phyloP scores from a whole-genome alignment of 2,113 vertebrate genomes.

The Nothobranchius kuhntae region DNA sequence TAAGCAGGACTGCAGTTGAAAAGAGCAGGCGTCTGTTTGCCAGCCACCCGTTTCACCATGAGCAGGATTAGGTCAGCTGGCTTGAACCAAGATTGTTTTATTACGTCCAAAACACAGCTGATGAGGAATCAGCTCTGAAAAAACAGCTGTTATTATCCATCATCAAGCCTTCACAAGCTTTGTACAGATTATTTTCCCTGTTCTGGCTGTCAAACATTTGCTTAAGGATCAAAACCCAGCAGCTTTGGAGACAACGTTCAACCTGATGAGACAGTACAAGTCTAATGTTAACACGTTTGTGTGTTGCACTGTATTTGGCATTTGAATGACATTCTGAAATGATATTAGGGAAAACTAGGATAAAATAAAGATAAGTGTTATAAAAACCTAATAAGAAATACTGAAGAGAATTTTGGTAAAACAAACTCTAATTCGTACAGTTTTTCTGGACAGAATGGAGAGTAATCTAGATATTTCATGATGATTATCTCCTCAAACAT shows the following conservation, averaged over 20 bases:
- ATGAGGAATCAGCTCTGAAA: constrained; percentile 22
- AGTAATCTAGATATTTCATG: no score
- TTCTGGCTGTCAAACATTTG: constrained; percentile 12
- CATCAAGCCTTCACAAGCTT: constrained; percentile 38
- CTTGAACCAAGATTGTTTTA: constrained; percentile 44
- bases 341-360: background rate
- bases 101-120: constrained; percentile 27
- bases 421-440: no score
- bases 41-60: constrained; percentile 39
- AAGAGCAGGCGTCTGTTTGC: constrained; percentile 56
- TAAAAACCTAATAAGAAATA: background rate
- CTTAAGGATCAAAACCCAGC: constrained; percentile 17
- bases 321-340: constrained; percentile 7
- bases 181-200: constrained; percentile 14
- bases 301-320: constrained; percentile 3
- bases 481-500: no score
- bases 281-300: constrained; percentile 11
- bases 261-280: constrained; percentile 2
- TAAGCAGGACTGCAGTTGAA: constrained; percentile 54
- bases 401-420: no score
- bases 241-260: constrained; percentile 22
- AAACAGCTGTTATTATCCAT: constrained; percentile 27
- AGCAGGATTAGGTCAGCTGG: constrained; percentile 49
- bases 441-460: no score
- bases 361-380: constrained; percentile 1